A percentile compares a stretch with the other conserved stretches of the same genome.
Conservation (phyloP, 2,797 vertebrate species). For the Odontamblyopus lacepedii region DNA sequence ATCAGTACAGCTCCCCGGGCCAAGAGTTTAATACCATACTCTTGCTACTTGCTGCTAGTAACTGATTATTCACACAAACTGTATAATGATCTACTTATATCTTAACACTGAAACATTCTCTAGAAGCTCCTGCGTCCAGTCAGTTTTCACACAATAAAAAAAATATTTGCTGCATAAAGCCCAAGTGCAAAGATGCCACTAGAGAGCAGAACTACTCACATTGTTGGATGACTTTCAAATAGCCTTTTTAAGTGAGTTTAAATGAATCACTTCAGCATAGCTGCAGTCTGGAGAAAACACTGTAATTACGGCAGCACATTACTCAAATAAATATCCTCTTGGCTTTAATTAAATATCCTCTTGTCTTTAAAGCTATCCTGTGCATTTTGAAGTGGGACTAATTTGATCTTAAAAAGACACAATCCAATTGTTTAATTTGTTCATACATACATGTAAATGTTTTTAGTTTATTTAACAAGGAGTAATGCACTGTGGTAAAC, state of each 20-base stretch:
- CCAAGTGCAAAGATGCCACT: constrained; percentile 4
- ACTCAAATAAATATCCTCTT: constrained; percentile 26
- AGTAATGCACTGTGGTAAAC: too few relatives aligned
- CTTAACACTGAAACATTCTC: not conserved
- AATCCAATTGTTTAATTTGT: constrained; percentile 21
- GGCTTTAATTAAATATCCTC: constrained; percentile 20
- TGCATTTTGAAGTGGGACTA: constrained; percentile 11
- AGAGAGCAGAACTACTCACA: constrained; percentile 9
- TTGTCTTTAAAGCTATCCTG: constrained; percentile 30
- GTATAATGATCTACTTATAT: not conserved
- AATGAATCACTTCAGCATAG: constrained; percentile 46
- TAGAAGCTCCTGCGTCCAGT: not conserved
- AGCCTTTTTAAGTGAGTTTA: constrained; percentile 38
- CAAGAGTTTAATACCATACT: constrained; percentile 33
- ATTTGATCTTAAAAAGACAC: constrained; percentile 13
- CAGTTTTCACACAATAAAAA: constrained; percentile 5
- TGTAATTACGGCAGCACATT: constrained; percentile 43
- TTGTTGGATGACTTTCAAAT: constrained; percentile 41
- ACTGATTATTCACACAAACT: constrained; percentile 16
- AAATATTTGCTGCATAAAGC: not conserved
- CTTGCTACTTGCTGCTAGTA: constrained; percentile 20
- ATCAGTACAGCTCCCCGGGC: constrained; percentile 29
- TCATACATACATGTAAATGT: constrained; percentile 4
- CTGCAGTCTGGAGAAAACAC: constrained; percentile 55
- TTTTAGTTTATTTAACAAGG: constrained; percentile 11